These are phyloP conservation scores for Cheirogaleus major DNA, from an alignment of 2,797 vertebrate genomes.

Conservation along the genomic window DNA sequence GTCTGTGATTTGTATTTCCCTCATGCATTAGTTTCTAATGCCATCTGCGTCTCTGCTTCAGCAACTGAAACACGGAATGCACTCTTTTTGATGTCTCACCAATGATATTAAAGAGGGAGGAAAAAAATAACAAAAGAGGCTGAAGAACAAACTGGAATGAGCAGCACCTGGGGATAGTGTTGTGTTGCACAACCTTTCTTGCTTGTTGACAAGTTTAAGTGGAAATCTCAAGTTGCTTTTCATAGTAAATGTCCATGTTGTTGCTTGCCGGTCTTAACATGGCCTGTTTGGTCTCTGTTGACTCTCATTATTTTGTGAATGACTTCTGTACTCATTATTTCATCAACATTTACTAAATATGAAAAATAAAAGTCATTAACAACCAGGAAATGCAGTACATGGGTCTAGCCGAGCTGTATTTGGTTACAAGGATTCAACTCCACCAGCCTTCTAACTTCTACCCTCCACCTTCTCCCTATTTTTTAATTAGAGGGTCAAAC, in stretches of 20 bases:
- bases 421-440: not conserved
- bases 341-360: not conserved
- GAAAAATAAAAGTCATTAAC: not conserved
- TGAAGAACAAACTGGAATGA: not conserved
- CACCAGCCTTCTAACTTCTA: not conserved
- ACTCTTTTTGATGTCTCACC: conserved; percentile 30
- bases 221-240: conserved; percentile 62
- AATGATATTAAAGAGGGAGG: conserved; percentile 36
- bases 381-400: not conserved
- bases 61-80: conserved; percentile 48
- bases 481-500: not conserved
- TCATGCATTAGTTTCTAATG: conserved; percentile 51
- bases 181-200: not conserved
- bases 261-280: not conserved
- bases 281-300: conserved; percentile 44
- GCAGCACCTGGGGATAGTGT: not conserved
- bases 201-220: conserved; percentile 72
- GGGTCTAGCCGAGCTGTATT: not conserved
- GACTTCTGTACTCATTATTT: not conserved
- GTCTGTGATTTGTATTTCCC: not conserved
- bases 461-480: not conserved
- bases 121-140: not conserved
- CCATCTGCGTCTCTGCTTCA: conserved; percentile 70
- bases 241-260: not conserved
- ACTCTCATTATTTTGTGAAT: not conserved